These are phyloP conservation scores for Antechinus stuartii DNA, from an alignment of 2,113 vertebrate genomes.

Conservation along the genomic window DNA sequence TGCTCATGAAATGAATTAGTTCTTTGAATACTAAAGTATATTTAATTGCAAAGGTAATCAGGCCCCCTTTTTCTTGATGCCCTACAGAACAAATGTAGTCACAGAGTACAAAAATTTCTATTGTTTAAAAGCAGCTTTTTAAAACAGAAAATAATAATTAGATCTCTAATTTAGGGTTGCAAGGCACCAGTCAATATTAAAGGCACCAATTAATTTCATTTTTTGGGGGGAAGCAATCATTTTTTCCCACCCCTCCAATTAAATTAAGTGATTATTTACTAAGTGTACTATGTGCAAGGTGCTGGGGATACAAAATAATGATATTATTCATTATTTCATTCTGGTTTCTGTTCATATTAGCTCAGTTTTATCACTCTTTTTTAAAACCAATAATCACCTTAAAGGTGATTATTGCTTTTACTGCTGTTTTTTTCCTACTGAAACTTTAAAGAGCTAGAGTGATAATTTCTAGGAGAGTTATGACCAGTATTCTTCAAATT, in stretches of 20 bases:
- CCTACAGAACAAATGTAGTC: constrained; percentile 50
- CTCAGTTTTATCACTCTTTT: background rate
- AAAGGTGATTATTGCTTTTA: background rate
- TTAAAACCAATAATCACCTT: background rate
- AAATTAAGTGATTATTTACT: background rate
- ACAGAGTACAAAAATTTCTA: constrained; percentile 5
- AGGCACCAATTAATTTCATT: background rate
- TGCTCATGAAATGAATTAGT: background rate
- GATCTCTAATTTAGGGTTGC: constrained; percentile 56
- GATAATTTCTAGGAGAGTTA: background rate
- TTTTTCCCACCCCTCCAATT: background rate
- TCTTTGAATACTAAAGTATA: constrained; percentile 21
- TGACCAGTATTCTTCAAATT: background rate
- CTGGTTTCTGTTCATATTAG: background rate
- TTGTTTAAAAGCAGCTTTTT: constrained; percentile 27
- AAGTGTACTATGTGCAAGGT: background rate
- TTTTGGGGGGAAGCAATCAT: background rate
- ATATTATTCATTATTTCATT: background rate
- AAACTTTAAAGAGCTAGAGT: background rate
- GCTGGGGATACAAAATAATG: background rate
- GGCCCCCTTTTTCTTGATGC: background rate
- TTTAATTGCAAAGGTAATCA: background rate
- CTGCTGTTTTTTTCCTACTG: background rate
- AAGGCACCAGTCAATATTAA: constrained; percentile 23
- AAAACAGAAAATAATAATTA: constrained; percentile 43